Conservation (phyloP, 1,140 invertebrate species). For the Neodiprion lecontei region DNA sequence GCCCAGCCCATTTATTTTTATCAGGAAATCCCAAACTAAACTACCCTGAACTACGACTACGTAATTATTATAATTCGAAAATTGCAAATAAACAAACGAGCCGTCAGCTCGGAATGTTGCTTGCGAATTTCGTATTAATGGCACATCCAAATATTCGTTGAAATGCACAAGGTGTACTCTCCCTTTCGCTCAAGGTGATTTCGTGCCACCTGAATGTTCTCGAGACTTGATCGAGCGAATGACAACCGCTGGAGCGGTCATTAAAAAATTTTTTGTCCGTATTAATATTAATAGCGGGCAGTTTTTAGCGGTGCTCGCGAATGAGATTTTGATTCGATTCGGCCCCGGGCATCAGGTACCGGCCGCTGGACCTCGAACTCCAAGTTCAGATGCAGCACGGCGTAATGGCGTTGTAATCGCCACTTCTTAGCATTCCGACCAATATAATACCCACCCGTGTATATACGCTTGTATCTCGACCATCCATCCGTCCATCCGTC, state of each 20-base stretch:
- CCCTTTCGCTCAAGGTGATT: background rate
- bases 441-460: background rate
- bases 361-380: background rate
- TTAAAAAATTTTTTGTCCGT: background rate
- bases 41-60: too few species aligned
- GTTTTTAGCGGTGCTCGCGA: slow-evolving; percentile 1
- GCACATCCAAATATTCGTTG: background rate
- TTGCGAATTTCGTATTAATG: background rate
- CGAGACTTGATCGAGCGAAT: background rate
- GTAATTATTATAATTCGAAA: too few species aligned
- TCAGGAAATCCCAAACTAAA: too few species aligned
- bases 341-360: background rate
- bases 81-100: too few species aligned
- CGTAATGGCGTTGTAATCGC: slow-evolving; percentile 6
- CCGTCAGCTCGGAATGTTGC: background rate
- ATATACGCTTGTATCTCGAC: background rate
- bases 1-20: background rate
- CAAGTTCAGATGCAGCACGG: slow-evolving; percentile 1
- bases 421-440: background rate
- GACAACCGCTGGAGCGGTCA: slow-evolving; percentile 1
- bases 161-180: background rate
- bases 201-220: background rate
- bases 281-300: slow-evolving; percentile 1
- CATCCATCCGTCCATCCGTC: background rate
- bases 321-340: slow-evolving; percentile 7